These are phyloP conservation scores for Empidonax alnorum DNA, from an alignment of 2,113 vertebrate genomes.

Conservation along the genomic window DNA sequence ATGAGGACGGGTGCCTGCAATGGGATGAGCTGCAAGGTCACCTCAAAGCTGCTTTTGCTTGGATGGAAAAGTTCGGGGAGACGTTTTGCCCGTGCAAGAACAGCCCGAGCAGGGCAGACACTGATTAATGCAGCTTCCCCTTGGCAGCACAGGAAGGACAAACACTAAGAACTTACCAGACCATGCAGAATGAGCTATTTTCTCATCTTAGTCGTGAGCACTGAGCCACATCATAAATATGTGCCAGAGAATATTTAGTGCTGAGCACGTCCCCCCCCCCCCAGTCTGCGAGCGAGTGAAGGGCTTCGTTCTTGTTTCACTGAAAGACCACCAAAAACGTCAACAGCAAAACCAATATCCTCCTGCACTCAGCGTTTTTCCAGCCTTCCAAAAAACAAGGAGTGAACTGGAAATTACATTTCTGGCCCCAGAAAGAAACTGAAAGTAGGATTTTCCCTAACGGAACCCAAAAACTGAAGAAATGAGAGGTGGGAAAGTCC, in stretches of 20 bases:
- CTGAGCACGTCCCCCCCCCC: neutral
- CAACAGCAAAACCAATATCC: neutral
- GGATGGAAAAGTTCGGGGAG: neutral
- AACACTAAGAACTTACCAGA: neutral
- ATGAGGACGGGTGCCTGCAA: neutral
- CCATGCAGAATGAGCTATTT: neutral
- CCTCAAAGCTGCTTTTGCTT: neutral
- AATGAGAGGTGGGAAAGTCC: constrained; percentile 45
- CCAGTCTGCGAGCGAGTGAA: neutral
- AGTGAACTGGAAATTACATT: neutral
- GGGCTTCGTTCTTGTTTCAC: neutral
- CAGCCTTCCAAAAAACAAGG: neutral
- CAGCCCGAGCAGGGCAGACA: neutral
- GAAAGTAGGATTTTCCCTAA: constrained; percentile 13
- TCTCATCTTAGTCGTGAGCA: neutral
- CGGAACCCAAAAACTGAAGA: constrained; percentile 6
- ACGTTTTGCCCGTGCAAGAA: neutral
- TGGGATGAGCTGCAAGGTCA: neutral
- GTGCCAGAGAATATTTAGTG: neutral
- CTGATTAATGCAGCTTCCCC: neutral
- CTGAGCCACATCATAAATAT: neutral
- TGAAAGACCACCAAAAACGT: neutral
- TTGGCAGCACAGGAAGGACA: neutral
- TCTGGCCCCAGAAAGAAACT: neutral
- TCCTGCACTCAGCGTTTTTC: neutral